A percentile compares a stretch with the other conserved stretches of the same genome.
These are phyloP conservation scores for Lissocephala sabroskyi DNA, from an alignment of 2,888 invertebrate species.

Conservation along the genomic window DNA sequence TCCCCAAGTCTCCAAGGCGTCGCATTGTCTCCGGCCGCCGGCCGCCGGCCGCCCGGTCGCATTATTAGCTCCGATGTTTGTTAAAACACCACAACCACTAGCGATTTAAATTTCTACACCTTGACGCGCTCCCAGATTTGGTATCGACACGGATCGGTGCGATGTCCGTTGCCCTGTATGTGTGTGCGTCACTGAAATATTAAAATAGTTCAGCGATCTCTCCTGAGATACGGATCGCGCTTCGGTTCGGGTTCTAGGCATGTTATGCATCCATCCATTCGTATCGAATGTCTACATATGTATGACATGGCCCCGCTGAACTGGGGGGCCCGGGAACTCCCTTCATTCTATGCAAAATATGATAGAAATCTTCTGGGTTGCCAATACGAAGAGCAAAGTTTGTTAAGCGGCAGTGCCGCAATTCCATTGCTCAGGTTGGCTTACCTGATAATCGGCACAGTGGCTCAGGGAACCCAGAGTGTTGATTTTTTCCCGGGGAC, in stretches of 20 bases:
- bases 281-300: slow-evolving; percentile 36
- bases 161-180: neutral
- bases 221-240: slow-evolving; percentile 17
- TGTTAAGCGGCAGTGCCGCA: no score
- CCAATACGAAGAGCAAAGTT: no score
- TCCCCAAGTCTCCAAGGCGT: slow-evolving; percentile 23
- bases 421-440: no score
- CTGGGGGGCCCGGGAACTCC: slow-evolving; percentile 7
- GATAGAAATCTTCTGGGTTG: slow-evolving; percentile 48
- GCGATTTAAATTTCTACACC: slow-evolving; percentile 45
- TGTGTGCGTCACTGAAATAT: slow-evolving; percentile 33
- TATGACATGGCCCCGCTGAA: slow-evolving; percentile 23
- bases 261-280: slow-evolving; percentile 20
- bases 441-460: no score
- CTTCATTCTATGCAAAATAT: slow-evolving; percentile 60
- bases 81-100: slow-evolving; percentile 43
- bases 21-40: slow-evolving; percentile 60
- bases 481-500: no score
- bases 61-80: slow-evolving; percentile 59
- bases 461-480: no score
- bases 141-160: no score
- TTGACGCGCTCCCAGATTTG: slow-evolving; percentile 3
- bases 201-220: slow-evolving; percentile 44
- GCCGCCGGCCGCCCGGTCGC: no score
- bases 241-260: slow-evolving; percentile 10